Evolutionary conservation across 2,797 vertebrate species (phyloP).

Genomic region (Cossypha heuglini): DNA sequence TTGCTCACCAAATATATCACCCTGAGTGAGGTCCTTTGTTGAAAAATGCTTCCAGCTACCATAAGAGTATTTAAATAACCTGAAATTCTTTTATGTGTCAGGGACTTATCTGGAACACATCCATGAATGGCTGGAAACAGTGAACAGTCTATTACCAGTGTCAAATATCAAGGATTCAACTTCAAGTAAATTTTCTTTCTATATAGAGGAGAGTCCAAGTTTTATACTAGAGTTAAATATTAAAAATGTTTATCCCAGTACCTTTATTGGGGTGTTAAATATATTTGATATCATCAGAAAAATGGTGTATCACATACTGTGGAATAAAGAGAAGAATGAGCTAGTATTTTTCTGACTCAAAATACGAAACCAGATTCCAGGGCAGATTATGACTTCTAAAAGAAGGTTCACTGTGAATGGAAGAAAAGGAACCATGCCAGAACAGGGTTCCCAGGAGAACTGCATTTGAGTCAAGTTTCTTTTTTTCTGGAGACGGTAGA

Average conservation of each 20-base stretch:
- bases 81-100: constrained; percentile 17
- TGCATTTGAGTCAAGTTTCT: constrained; percentile 25
- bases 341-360: constrained; percentile 14
- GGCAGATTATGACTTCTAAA: constrained; percentile 19
- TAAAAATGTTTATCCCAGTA: neutral
- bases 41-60: constrained; percentile 40
- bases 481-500: constrained; percentile 14
- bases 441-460: neutral
- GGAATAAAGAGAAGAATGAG: constrained; percentile 1
- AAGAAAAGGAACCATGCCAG: constrained; percentile 7
- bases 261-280: neutral
- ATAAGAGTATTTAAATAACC: constrained; percentile 10
- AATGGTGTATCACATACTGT: neutral
- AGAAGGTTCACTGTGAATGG: constrained; percentile 5
- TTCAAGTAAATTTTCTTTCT: neutral
- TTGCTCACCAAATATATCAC: neutral
- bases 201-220: neutral
- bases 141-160: neutral
- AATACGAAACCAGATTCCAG: constrained; percentile 3
- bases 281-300: neutral
- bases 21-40: neutral
- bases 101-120: constrained; percentile 31
- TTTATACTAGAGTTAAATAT: neutral
- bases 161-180: neutral
- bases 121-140: constrained; percentile 23